Conservation (phyloP, 2,888 invertebrate genomes). For the Epinotia brunnichana region DNA sequence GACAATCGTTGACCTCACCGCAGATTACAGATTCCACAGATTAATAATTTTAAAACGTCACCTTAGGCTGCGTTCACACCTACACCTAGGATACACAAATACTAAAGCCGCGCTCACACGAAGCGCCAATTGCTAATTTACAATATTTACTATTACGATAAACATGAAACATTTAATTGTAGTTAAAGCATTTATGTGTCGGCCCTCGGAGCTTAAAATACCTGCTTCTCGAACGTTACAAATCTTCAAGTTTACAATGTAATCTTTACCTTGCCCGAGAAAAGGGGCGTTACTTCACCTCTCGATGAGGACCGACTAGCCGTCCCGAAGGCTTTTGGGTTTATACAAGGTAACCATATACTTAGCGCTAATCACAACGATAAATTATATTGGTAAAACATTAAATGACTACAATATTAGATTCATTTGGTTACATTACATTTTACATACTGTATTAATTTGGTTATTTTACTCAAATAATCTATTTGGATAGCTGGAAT, state of each 20-base stretch:
- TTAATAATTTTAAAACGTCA: slow-evolving; percentile 33
- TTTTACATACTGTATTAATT: slow-evolving; percentile 6
- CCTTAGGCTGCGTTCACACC: slow-evolving; percentile 52
- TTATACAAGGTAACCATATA: slow-evolving; percentile 63
- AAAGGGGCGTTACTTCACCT: background rate
- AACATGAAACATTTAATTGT: slow-evolving; percentile 79
- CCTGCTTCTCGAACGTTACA: slow-evolving; percentile 21
- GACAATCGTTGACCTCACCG: background rate
- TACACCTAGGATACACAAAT: slow-evolving; percentile 64
- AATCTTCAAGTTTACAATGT: background rate
- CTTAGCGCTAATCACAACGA: slow-evolving; percentile 81
- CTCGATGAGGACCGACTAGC: slow-evolving; percentile 65
- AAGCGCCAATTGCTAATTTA: slow-evolving; percentile 66
- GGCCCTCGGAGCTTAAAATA: slow-evolving; percentile 43
- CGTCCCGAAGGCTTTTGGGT: slow-evolving; percentile 80
- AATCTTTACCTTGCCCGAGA: background rate
- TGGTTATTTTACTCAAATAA: background rate
- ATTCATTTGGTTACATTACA: slow-evolving; percentile 3
- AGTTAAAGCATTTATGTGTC: slow-evolving; percentile 81
- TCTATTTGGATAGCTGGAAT: background rate
- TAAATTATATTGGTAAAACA: slow-evolving; percentile 51
- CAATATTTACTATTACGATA: slow-evolving; percentile 69
- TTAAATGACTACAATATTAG: slow-evolving; percentile 15
- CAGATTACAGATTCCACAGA: slow-evolving; percentile 34
- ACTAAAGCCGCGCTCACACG: slow-evolving; percentile 56